Evolutionary conservation across 2,113 vertebrate species (phyloP).

Genomic region (Salvator merianae): DNA sequence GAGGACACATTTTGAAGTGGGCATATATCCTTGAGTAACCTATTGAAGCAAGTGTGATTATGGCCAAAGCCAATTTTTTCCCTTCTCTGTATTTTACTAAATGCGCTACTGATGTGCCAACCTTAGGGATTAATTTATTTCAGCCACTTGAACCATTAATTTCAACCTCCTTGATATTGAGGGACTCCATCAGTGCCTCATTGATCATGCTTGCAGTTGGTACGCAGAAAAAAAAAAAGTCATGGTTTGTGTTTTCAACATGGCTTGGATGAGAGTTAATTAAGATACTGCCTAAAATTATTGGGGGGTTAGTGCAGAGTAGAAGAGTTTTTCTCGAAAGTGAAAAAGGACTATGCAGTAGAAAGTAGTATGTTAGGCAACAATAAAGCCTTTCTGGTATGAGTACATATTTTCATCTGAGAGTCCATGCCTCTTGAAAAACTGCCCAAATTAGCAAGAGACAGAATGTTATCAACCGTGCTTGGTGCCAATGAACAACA

Average conservation of each 20-base stretch:
- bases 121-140: no score
- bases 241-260: neutral
- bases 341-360: no score
- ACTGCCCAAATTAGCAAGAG: conserved; percentile 25
- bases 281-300: no score
- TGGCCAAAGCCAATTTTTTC: no score
- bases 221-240: neutral
- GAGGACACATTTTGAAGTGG: no score
- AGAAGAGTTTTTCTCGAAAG: neutral
- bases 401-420: fast-evolving
- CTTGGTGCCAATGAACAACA: conserved; percentile 16
- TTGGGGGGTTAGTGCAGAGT: neutral
- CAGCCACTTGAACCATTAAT: no score
- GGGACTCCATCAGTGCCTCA: neutral
- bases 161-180: no score
- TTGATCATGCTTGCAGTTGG: neutral
- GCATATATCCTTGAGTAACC: no score
- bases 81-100: no score
- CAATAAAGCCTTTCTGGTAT: neutral
- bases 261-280: no score
- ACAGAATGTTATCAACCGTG: neutral
- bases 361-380: neutral
- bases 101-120: no score
- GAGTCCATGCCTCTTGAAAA: neutral
- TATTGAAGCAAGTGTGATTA: no score